Conservation (phyloP, 2,113 vertebrate genomes). For the Phocoena phocoena region DNA sequence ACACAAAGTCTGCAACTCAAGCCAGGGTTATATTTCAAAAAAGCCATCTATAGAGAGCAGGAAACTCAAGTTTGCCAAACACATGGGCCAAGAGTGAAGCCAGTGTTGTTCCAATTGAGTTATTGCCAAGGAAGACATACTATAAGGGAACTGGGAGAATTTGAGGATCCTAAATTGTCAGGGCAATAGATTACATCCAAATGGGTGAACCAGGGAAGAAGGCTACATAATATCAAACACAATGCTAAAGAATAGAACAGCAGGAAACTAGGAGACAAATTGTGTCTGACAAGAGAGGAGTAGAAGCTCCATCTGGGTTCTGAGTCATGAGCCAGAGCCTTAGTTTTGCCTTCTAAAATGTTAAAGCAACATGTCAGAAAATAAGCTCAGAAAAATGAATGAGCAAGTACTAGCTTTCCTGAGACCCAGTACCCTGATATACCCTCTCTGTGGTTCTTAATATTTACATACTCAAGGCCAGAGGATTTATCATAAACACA, state of each 20-base stretch:
- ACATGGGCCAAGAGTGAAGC: slow-evolving; percentile 37
- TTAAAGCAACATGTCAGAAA: slow-evolving; percentile 29
- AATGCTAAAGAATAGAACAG: background rate
- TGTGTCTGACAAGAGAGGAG: slow-evolving; percentile 16
- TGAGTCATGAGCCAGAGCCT: background rate
- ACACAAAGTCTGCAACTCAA: slow-evolving; percentile 44
- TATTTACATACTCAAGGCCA: background rate
- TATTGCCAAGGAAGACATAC: slow-evolving; percentile 50
- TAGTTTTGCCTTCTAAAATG: background rate
- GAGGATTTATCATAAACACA: background rate
- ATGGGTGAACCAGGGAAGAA: background rate
- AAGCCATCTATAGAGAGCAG: slow-evolving; percentile 20
- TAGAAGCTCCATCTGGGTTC: slow-evolving; percentile 32
- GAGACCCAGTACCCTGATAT: background rate
- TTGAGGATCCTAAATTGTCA: slow-evolving; percentile 36
- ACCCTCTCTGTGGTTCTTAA: background rate
- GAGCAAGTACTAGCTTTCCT: background rate
- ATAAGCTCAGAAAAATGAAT: background rate
- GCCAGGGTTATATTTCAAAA: slow-evolving; percentile 62
- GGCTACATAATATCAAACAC: background rate
- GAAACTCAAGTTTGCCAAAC: slow-evolving; percentile 56
- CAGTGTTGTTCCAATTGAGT: background rate
- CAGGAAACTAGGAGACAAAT: slow-evolving; percentile 49
- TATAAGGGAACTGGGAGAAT: background rate
- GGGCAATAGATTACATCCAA: slow-evolving; percentile 36